Percentiles rank a stretch among this genome's conserved stretches.
These are phyloP conservation scores for Pipistrellus kuhlii DNA, from an alignment of 2,797 vertebrate genomes.

Conservation along the genomic window DNA sequence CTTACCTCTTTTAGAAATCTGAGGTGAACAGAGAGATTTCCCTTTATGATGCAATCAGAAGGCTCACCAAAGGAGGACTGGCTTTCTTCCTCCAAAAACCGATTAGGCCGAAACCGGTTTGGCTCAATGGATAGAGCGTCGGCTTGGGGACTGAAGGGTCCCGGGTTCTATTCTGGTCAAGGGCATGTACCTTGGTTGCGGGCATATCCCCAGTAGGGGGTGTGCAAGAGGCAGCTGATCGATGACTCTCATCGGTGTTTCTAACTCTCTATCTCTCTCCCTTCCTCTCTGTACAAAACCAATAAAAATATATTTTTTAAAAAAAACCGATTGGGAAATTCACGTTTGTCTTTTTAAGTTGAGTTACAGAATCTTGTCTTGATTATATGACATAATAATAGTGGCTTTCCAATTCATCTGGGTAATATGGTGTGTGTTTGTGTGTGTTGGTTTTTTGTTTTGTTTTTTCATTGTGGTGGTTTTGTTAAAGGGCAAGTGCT, in stretches of 20 bases:
- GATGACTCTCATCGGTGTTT: no score
- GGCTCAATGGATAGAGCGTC: no score
- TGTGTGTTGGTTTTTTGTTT: neutral
- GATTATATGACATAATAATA: constrained; percentile 71
- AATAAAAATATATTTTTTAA: no score
- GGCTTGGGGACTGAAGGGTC: no score
- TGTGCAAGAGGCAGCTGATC: no score
- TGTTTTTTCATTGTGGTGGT: constrained; percentile 46
- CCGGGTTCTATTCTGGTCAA: no score
- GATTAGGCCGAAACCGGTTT: no score
- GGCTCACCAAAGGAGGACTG: constrained; percentile 24
- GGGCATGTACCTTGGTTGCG: no score
- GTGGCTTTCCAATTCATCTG: constrained; percentile 65
- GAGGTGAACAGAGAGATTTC: constrained; percentile 66
- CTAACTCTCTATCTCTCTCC: no score
- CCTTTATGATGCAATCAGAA: constrained; percentile 70
- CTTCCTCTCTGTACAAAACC: no score
- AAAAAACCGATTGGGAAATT: constrained; percentile 57
- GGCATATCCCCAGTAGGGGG: no score
- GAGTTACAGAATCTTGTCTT: constrained; percentile 71
- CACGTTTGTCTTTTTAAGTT: constrained; percentile 61
- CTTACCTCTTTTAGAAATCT: constrained; percentile 74
- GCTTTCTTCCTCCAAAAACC: constrained; percentile 50
- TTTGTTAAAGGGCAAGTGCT: neutral
- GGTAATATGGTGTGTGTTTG: neutral